Conservation (phyloP, 2,797 vertebrate species). For the Enteromius fasciolatus region DNA sequence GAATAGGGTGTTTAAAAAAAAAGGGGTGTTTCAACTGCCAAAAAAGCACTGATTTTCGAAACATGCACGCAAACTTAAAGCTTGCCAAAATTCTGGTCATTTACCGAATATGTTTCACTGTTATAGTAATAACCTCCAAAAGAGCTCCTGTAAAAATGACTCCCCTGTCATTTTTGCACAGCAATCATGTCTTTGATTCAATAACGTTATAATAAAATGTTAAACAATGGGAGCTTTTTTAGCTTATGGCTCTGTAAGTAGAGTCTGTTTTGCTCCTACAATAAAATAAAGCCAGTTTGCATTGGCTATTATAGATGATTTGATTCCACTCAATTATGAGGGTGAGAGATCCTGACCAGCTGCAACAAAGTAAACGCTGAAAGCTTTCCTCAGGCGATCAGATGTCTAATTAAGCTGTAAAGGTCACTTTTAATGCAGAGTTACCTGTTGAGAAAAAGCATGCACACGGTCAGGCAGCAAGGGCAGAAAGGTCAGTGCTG, state of each 20-base stretch:
- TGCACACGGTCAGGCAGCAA: constrained; percentile 46
- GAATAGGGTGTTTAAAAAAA: neutral
- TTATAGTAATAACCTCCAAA: constrained; percentile 39
- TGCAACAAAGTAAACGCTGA: neutral
- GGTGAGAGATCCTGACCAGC: constrained; percentile 15
- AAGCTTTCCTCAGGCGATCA: neutral
- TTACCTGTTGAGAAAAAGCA: constrained; percentile 21
- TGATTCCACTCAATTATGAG: constrained; percentile 26
- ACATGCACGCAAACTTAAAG: constrained; percentile 38
- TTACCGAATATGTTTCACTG: constrained; percentile 30
- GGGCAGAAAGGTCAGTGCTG: constrained; percentile 62
- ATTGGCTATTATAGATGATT: constrained; percentile 38
- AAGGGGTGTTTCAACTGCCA: constrained; percentile 52
- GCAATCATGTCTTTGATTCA: constrained; percentile 24
- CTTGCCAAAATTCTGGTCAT: constrained; percentile 27
- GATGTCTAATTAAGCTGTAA: constrained; percentile 30
- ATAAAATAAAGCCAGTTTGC: constrained; percentile 37
- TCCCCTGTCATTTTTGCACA: constrained; percentile 1
- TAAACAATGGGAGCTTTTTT: neutral
- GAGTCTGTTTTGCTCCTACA: neutral
- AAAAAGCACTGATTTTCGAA: constrained; percentile 33
- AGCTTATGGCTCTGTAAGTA: neutral
- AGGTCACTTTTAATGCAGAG: constrained; percentile 21
- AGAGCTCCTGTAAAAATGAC: constrained; percentile 6
- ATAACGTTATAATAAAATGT: constrained; percentile 5